Percentiles rank a stretch among this genome's conserved stretches.
Evolutionary conservation across 2,888 invertebrate genomes (phyloP).

Genomic region (Acleris emargana): DNA sequence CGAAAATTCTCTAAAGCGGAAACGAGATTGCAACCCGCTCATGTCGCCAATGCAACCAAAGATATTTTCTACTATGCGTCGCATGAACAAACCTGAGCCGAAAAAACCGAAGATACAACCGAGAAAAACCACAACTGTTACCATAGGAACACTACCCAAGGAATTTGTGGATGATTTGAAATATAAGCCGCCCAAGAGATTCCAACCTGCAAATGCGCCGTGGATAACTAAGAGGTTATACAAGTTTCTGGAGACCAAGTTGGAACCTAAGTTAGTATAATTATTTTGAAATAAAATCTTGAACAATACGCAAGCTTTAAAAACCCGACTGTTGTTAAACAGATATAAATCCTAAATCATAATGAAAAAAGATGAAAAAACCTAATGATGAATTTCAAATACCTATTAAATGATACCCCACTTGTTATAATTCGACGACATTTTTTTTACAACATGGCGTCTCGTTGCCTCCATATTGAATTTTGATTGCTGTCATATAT

Average conservation of each 20-base stretch:
- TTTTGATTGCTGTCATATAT: too few species aligned
- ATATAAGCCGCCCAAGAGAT: constrained; percentile 73
- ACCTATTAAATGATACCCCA: too few species aligned
- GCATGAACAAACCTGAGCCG: constrained; percentile 39
- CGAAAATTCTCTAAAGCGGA: constrained; percentile 50
- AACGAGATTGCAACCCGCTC: constrained; percentile 47
- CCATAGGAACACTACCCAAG: constrained; percentile 51
- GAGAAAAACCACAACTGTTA: constrained; percentile 41
- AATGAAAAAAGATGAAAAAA: too few species aligned
- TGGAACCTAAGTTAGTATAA: constrained; percentile 61
- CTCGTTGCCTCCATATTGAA: too few species aligned
- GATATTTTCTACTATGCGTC: constrained; percentile 38
- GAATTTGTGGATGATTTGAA: constrained; percentile 66
- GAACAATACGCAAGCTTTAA: too few species aligned
- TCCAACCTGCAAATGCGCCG: constrained; percentile 61
- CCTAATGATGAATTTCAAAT: too few species aligned
- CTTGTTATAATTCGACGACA: too few species aligned
- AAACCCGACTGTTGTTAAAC: too few species aligned
- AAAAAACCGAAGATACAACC: constrained; percentile 51
- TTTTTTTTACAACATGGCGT: too few species aligned
- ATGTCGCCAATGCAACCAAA: constrained; percentile 54
- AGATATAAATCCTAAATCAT: too few species aligned
- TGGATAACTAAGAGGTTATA: constrained; percentile 75
- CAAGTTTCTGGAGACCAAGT: constrained; percentile 66
- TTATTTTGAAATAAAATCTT: too few species aligned